A percentile compares a stretch with the other conserved stretches of the same genome.
Evolutionary conservation across 2,113 vertebrate genomes (phyloP).

Genomic region (Hypocryptadius cinnamomeus): DNA sequence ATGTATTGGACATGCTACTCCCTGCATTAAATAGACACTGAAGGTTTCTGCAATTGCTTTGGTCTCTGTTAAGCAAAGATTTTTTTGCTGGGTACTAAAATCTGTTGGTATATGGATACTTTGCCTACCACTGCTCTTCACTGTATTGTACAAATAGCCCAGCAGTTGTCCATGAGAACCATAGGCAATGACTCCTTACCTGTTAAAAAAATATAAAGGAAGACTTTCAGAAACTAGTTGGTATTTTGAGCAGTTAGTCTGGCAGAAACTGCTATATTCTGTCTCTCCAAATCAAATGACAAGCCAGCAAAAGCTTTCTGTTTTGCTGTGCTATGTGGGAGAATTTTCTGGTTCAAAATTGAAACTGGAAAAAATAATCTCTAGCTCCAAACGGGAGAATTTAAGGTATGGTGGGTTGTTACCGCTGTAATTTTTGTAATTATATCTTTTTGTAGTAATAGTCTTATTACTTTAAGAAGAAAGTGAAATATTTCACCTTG

Average conservation of each 20-base stretch:
- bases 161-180: not conserved
- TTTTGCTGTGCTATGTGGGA: not conserved
- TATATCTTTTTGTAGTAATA: not conserved
- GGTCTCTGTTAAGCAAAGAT: not conserved
- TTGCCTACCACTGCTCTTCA: accelerated
- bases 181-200: not conserved
- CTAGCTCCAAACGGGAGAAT: not conserved
- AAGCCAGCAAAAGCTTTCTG: not conserved
- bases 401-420: not conserved
- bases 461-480: not conserved
- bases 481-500: not conserved
- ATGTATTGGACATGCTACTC: not conserved
- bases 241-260: not conserved
- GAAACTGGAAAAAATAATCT: not conserved
- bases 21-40: not conserved
- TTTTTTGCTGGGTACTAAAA: not conserved
- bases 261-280: not conserved
- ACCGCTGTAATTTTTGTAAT: not conserved
- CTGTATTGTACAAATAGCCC: not conserved
- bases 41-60: not conserved
- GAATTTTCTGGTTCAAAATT: not conserved
- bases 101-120: not conserved
- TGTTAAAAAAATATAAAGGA: not conserved
- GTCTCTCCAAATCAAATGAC: not conserved
- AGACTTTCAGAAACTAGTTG: not conserved